A percentile compares a stretch with the other conserved stretches of the same genome.
phyloP scores from a whole-genome alignment of 2,797 vertebrate genomes.

The Typhlichthys eigenmanni region DNA sequence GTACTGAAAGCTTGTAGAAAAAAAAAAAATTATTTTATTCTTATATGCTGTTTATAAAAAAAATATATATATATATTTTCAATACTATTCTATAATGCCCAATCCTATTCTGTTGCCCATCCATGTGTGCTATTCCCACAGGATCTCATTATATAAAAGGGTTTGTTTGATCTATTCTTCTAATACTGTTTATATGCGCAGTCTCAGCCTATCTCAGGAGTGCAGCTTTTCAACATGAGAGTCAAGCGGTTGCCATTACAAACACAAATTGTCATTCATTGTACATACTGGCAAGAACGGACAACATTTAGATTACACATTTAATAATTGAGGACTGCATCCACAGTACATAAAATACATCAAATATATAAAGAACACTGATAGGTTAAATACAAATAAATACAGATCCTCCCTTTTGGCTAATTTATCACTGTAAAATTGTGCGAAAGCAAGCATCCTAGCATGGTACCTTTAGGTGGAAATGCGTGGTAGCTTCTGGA shows the following conservation, averaged over 20 bases:
- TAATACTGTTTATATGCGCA: constrained; percentile 54
- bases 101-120: constrained; percentile 7
- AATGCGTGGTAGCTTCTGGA: too few relatives aligned
- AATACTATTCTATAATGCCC: not conserved
- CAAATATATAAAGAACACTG: too few relatives aligned
- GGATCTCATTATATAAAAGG: constrained; percentile 60
- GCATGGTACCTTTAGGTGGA: too few relatives aligned
- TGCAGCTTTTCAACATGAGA: constrained; percentile 19
- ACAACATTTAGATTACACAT: too few relatives aligned
- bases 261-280: not conserved
- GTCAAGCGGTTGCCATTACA: constrained; percentile 1
- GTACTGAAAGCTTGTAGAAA: not conserved
- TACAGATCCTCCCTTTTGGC: too few relatives aligned
- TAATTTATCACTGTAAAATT: too few relatives aligned
- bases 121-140: constrained; percentile 39
- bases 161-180: constrained; percentile 59
- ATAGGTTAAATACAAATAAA: too few relatives aligned
- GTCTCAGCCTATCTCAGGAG: constrained; percentile 35
- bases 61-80: not conserved
- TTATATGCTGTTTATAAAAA: not conserved
- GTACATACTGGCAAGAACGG: too few relatives aligned
- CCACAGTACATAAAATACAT: too few relatives aligned
- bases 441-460: too few relatives aligned
- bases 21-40: not conserved
- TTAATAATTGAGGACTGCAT: too few relatives aligned